Base-by-base conservation (phyloP, 2,797 vertebrate species). In the Labeo calbasu region DNA sequence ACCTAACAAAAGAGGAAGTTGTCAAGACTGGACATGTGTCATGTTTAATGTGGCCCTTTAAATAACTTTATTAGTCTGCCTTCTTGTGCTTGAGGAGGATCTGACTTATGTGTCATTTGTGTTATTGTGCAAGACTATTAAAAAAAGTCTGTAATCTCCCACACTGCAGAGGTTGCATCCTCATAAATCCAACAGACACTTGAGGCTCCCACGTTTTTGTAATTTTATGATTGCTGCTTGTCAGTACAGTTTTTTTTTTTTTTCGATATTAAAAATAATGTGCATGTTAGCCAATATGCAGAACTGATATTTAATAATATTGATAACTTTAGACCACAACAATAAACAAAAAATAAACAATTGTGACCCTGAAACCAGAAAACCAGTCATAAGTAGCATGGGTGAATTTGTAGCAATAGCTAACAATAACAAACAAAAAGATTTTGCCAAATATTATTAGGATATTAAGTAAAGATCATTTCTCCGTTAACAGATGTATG, bases 21-120 rank as follows among this genome's bases (percentile, higher is more conserved):
- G 13, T 55, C 48, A 23, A 69, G 65, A 69, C 65, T 28, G 78
- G 78, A 69, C 21, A 23, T 80, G 69, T 2, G 66, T 80, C 66
- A 70, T 80, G 15, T 13, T 40, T 46, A 68, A 10, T 7, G 17
- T 17, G 36, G 13, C n/a, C 36, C 43, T 70, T 46, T 28, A 81
- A 81, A 70, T 57, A 28, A 59, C 19, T 70, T 81, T 46, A 81
- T 81, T 25, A 57, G 79, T 70, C 66, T 70, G 65, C 19, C n/a
- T n/a, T 6, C 65, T 17, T 13, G 17, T 4, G 51, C 36, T 46
- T 9, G 70, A 65, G 15, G 50, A 70, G 66, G 36, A 81, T 81
- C 36, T 25, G 50, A 80, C 48, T 25, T 5, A 1, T 43, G 5
- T 32, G n/a, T 80, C 15, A 14, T 28, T 43, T 80, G 4, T 69